Base-by-base conservation (phyloP, 1,140 invertebrate species). In the Ceratina calcarata region DNA sequence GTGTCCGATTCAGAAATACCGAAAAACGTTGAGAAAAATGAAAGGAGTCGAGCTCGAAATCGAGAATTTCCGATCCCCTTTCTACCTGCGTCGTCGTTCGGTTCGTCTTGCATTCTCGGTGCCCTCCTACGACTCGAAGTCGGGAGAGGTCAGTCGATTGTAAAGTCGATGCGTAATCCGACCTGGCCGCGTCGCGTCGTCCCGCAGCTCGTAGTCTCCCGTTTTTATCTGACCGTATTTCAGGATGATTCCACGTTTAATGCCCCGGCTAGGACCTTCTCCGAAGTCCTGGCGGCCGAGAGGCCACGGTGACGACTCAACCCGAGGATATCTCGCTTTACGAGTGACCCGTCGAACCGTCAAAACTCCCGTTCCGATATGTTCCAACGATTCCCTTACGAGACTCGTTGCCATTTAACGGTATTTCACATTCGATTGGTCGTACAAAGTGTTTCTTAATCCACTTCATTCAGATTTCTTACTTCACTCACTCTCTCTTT, bases 221-320 rank as follows among this genome's bases (percentile, higher is more conserved):
- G 90, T 91, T 92, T 93, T 92, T 92, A 92, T 93, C 89, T 91
- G 88, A 58, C 86, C 85, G 90, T 92, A 91, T 91, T 92, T 92
- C 90, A 92, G 89, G 86, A 92, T 92, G 88, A 91, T 91, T 91
- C 88, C 87, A 85, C 88, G 83, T 83, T 90, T 91, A 89, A 89
- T 87, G 85, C 86, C 82, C 66, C 86, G 65, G 65, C 84, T 66
- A 71, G 53, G 67, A 80, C 15, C n/a, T 27, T 20, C 24, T 22
- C 16, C 12, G 22, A 60, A 58, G 61, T 22, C 77, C 51, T 61
- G 16, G 53, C 32, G 57, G 37, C 70, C 58, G 76, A 62, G 78
- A 49, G 78, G 78, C 77, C 72, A 85, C 79, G 84, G 86, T 89
- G 88, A 89, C 88, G 88, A 89, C 88, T 89, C 87, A 89, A 88